A percentile compares a stretch with the other conserved stretches of the same genome.
Evolutionary conservation across 2,113 vertebrate species (phyloP).

Genomic region (Poeciliopsis turrubarensis): DNA sequence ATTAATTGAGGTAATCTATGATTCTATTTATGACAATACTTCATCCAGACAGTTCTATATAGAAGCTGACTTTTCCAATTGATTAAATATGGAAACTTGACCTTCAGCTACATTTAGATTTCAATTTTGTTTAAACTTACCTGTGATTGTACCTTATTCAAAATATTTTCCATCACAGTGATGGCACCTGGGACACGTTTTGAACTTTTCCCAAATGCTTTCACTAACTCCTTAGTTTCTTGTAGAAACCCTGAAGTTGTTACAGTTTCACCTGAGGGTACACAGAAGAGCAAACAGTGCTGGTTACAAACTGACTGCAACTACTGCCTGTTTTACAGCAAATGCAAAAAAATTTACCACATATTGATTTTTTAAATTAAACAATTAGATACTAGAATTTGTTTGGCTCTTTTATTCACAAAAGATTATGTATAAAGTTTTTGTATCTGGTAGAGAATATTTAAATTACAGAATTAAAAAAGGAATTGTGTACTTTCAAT

Average conservation of each 20-base stretch:
- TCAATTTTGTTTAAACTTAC: slow-evolving; percentile 63
- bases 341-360: too few relatives aligned
- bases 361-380: too few relatives aligned
- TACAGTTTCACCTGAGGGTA: slow-evolving; percentile 69
- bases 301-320: background rate
- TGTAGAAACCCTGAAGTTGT: slow-evolving; percentile 65
- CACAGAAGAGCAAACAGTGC: background rate
- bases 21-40: background rate
- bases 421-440: background rate
- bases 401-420: background rate
- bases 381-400: too few relatives aligned
- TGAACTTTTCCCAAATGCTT: slow-evolving; percentile 82
- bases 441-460: background rate
- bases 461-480: too few relatives aligned
- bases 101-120: background rate
- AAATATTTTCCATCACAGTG: slow-evolving; percentile 74
- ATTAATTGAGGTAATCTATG: background rate
- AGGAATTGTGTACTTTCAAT: background rate
- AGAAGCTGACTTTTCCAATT: background rate
- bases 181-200: slow-evolving; percentile 76
- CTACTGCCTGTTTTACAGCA: background rate
- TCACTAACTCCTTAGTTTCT: slow-evolving; percentile 81
- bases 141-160: slow-evolving; percentile 61
- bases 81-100: background rate
- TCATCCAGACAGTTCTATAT: background rate